Base-by-base conservation (phyloP, 2,797 vertebrate species). In the Melanotaenia trifasciata region DNA sequence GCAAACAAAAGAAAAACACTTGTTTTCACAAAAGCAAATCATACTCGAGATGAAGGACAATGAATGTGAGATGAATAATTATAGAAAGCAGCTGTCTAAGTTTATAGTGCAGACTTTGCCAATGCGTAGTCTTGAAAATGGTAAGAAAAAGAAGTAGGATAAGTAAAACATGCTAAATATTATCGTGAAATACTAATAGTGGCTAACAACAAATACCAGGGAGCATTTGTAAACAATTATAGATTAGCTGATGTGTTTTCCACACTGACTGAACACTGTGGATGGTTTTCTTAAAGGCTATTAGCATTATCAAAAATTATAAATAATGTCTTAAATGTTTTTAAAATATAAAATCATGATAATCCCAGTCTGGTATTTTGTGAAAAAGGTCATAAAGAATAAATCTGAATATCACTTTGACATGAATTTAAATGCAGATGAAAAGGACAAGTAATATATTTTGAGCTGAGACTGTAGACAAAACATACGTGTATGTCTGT, bases 121-220 rank as follows among this genome's bases (percentile, higher is more conserved):
- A 65, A 73, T 71, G 58, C 76, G 77, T 58, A 74, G 63, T 74
- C 47, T 58, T 13, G 3, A 74, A 85, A 84, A 83, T 74, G 43
- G 58, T 58, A 71, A 13, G 32, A 71, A 69, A 78, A 81, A 76
- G 76, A 70, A 33, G 7, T 33, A 33, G 32, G 32, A 33, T 6
- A 50, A 36, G 51, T 51, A 62, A 72, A 76, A 72, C 43, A 80
- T 84, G 71, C 62, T 81, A 82, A 89, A 78, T 47, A 74, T 60
- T 56, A 35, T 53, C 26, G 14, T 54, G 59, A 82, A 68, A 56
- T 71, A 77, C 78, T 74, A 59, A 76, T 77, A 50, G 69, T 64
- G 51, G 67, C 60, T 80, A 67, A 79, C 57, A 70, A 70, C 58
- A 80, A 80, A 84, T 85, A 66, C 64, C 38, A 58, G 51, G 5